Evolutionary conservation across 1,140 invertebrate genomes (phyloP).

Genomic region (Nixonia krombeini): DNA sequence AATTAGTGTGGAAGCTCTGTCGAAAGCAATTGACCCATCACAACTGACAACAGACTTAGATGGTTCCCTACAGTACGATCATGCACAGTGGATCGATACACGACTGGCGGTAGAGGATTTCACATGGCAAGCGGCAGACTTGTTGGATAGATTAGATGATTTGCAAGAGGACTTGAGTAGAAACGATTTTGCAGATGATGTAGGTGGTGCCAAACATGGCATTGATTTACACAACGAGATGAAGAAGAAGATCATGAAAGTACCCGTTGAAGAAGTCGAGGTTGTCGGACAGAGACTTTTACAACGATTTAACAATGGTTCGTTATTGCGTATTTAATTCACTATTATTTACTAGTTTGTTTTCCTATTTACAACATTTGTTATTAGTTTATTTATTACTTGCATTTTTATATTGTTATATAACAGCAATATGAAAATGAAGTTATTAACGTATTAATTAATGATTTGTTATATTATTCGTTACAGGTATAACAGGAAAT

Average conservation of each 20-base stretch:
- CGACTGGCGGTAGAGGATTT: slow-evolving; percentile 95
- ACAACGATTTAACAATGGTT: slow-evolving; percentile 74
- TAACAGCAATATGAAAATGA: background rate
- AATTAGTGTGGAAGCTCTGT: slow-evolving; percentile 93
- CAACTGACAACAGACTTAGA: slow-evolving; percentile 95
- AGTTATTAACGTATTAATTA: background rate
- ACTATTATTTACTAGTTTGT: slow-evolving; percentile 18
- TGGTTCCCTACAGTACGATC: slow-evolving; percentile 94
- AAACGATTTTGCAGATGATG: slow-evolving; percentile 93
- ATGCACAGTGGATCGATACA: slow-evolving; percentile 96
- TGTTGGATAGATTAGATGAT: slow-evolving; percentile 92
- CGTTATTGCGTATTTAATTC: too few species aligned
- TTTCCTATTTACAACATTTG: too few species aligned
- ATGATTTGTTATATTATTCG: background rate
- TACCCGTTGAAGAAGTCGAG: slow-evolving; percentile 94
- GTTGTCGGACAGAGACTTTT: slow-evolving; percentile 79
- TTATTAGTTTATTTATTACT: background rate
- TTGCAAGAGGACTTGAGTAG: slow-evolving; percentile 91
- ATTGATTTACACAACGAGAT: slow-evolving; percentile 95
- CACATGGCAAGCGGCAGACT: slow-evolving; percentile 93
- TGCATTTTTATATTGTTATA: background rate
- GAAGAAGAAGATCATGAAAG: slow-evolving; percentile 93
- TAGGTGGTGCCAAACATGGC: slow-evolving; percentile 88
- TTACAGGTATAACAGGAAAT: slow-evolving; percentile 53
- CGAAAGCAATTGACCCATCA: slow-evolving; percentile 91